A percentile compares a stretch with the other conserved stretches of the same genome.
phyloP scores from a whole-genome alignment of 23 tunicate genomes.

The Halocynthia aurantium region DNA sequence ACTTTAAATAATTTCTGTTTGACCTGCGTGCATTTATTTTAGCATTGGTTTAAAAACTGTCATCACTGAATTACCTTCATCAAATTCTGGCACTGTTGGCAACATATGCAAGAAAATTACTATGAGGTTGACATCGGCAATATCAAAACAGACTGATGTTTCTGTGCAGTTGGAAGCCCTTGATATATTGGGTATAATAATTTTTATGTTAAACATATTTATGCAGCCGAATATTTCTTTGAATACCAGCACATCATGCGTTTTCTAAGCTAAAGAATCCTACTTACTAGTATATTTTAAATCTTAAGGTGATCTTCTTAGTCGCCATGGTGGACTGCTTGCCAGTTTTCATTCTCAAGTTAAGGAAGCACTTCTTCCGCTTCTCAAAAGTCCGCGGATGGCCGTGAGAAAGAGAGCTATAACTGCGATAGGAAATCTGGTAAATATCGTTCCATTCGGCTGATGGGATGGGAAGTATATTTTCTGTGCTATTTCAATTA shows the following conservation, averaged over 20 bases:
- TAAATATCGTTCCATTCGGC: background rate
- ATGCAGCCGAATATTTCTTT: background rate
- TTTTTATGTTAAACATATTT: background rate
- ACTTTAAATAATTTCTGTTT: background rate
- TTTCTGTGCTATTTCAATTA: too few relatives aligned
- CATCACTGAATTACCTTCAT: constrained; percentile 72
- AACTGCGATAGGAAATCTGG: constrained; percentile 87
- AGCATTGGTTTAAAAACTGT: constrained; percentile 96
- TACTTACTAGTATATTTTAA: too few relatives aligned
- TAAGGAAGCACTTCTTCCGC: constrained; percentile 76
- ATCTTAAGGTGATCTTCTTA: constrained; percentile 66
- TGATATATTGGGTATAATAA: constrained; percentile 74
- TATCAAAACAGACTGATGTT: constrained; percentile 72
- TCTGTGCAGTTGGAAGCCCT: constrained; percentile 88
- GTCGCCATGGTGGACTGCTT: constrained; percentile 75
- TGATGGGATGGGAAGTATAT: too few relatives aligned
- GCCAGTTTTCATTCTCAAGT: constrained; percentile 57
- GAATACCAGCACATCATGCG: background rate
- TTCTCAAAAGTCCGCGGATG: constrained; percentile 77
- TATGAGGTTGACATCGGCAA: constrained; percentile 54
- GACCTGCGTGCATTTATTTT: constrained; percentile 3
- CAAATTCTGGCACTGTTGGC: constrained; percentile 47
- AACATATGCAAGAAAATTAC: constrained; percentile 89
- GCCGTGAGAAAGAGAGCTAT: constrained; percentile 86
- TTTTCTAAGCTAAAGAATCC: too few relatives aligned